Conservation (phyloP, 2,888 invertebrate species). For the Carcina quercana region DNA sequence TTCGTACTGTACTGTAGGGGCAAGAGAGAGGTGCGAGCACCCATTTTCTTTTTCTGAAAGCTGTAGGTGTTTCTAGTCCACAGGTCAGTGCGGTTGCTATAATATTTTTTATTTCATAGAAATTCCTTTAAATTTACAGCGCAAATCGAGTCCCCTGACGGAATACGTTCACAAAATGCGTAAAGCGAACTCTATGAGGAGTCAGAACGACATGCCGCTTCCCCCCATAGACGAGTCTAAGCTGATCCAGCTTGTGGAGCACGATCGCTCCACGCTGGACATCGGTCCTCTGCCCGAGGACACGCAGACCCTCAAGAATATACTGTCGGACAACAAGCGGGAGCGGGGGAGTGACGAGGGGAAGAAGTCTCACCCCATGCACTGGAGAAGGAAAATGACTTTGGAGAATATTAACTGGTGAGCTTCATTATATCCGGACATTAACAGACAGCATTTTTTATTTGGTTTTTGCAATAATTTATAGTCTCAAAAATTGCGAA, state of each 20-base stretch:
- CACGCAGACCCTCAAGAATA: slow-evolving; percentile 60
- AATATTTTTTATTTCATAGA: too few species aligned
- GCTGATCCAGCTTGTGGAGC: slow-evolving; percentile 41
- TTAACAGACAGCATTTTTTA: too few species aligned
- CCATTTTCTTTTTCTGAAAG: too few species aligned
- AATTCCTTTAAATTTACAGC: too few species aligned
- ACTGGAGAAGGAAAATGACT: slow-evolving; percentile 51
- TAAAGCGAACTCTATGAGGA: slow-evolving; percentile 46
- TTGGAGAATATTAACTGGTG: slow-evolving; percentile 43
- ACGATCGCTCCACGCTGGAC: slow-evolving; percentile 34
- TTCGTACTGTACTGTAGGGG: too few species aligned
- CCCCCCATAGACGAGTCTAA: slow-evolving; percentile 60
- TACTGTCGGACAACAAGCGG: slow-evolving; percentile 37
- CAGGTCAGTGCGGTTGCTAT: too few species aligned
- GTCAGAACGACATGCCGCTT: slow-evolving; percentile 34
- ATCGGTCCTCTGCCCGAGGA: slow-evolving; percentile 48
- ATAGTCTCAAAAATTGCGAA: too few species aligned
- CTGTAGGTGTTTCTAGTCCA: too few species aligned
- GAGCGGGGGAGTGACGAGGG: slow-evolving; percentile 29
- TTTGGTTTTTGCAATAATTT: too few species aligned
- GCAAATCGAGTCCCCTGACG: slow-evolving; percentile 28
- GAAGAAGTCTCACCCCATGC: slow-evolving; percentile 36
- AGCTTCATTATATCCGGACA: slow-evolving; percentile 15
- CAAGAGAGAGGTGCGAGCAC: too few species aligned
- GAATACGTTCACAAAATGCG: slow-evolving; percentile 64